phyloP scores from a whole-genome alignment of 2,888 invertebrate species.

The Lepeophtheirus nordmannii region DNA sequence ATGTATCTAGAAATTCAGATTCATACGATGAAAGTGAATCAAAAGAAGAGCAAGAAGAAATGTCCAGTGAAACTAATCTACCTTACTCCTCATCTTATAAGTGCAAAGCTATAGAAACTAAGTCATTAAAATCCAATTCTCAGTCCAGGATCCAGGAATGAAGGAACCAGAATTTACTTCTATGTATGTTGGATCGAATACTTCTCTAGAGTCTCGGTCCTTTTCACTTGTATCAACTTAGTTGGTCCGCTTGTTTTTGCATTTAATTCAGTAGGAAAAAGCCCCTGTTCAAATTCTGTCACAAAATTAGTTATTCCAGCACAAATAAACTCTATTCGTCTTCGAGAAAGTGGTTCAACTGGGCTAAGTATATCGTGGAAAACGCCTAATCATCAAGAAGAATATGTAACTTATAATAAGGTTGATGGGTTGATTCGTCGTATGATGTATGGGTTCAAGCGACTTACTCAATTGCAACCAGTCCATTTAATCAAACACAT shows the following conservation, averaged over 20 bases:
- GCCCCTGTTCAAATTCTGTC: conserved; percentile 39
- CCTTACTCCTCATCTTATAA: no score
- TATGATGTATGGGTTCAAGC: conserved; percentile 72
- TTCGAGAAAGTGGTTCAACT: conserved; percentile 51
- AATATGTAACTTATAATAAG: conserved; percentile 56
- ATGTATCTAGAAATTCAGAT: not conserved
- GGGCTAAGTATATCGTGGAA: conserved; percentile 56
- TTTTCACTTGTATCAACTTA: conserved; percentile 62
- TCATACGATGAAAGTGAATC: not conserved
- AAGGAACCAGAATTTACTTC: conserved; percentile 5
- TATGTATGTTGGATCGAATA: not conserved
- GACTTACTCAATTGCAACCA: conserved; percentile 61
- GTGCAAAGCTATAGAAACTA: no score
- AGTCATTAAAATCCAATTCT: not conserved
- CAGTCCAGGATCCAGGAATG: not conserved
- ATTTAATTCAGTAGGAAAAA: conserved; percentile 60
- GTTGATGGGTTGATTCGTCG: conserved; percentile 53
- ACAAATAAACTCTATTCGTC: conserved; percentile 43
- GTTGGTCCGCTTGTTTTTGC: conserved; percentile 59
- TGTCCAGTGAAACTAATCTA: not conserved
- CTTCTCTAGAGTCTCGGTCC: not conserved
- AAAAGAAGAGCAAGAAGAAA: not conserved
- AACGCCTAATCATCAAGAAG: conserved; percentile 56
- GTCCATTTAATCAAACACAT: conserved; percentile 55
- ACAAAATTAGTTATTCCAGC: conserved; percentile 53